These are phyloP conservation scores for Peromyscus polionotus DNA, from an alignment of 2,113 vertebrate species.

Conservation along the genomic window DNA sequence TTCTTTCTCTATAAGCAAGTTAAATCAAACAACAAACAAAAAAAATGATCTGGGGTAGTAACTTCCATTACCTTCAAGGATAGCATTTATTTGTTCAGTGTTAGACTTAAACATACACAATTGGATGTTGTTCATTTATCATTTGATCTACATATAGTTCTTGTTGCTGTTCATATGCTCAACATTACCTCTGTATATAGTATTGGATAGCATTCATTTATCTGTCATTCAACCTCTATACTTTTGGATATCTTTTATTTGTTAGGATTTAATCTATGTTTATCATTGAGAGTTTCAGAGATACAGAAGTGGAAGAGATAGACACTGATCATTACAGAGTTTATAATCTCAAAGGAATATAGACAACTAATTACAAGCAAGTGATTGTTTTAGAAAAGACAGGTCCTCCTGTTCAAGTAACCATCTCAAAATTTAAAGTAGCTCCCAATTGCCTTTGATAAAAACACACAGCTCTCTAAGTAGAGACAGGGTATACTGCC, in stretches of 20 bases:
- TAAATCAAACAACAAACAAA: not conserved
- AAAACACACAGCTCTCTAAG: not conserved
- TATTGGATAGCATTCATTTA: not conserved
- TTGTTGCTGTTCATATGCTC: not conserved
- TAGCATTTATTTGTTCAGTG: not conserved
- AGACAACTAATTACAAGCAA: constrained; percentile 22
- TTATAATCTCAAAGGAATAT: constrained; percentile 2
- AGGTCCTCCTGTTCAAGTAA: constrained; percentile 6
- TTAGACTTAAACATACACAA: constrained; percentile 23
- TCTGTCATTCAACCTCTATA: not conserved
- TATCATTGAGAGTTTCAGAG: not conserved
- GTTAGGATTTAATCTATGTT: not conserved
- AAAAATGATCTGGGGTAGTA: constrained; percentile 8
- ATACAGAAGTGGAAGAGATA: not conserved
- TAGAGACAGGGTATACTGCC: constrained; percentile 1
- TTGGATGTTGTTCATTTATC: not conserved
- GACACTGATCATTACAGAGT: not conserved
- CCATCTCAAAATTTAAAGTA: constrained; percentile 49
- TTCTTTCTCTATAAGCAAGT: constrained; percentile 26
- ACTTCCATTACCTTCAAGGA: constrained; percentile 1
- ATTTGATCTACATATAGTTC: not conserved
- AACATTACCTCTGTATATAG: constrained; percentile 17
- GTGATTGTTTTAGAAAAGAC: constrained; percentile 34
- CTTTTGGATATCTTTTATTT: not conserved
- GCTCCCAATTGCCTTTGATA: not conserved